Base-by-base conservation (phyloP, 2,797 vertebrate genomes). In the Psittacula echo region DNA sequence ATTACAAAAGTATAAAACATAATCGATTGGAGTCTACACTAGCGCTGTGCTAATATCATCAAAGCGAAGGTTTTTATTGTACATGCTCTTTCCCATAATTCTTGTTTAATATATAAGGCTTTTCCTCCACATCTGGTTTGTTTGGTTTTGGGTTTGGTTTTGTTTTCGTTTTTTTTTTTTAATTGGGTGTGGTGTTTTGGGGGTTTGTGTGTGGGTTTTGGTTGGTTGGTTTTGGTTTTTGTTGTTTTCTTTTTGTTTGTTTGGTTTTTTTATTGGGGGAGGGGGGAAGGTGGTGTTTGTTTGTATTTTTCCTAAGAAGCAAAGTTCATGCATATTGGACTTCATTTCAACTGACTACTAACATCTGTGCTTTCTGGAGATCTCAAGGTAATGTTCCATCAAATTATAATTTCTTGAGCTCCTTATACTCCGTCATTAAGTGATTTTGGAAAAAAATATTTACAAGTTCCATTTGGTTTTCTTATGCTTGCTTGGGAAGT, bases 391-490 rank as follows among this genome's bases (percentile, higher is more conserved):
- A 47, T 13, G 1, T 29, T 45, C 66, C 26, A 64, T 15, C 32
- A 34, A 90, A 65, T 18, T 7, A 47, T 48, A 74, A 74, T 68
- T 65, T 27, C 34, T 62, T 7, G 17, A 86, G 16, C 22, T 71
- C n/a, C 66, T 85, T 70, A 24, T 7, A 23, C 16, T 54, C n/a
- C 47, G 37, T 32, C 72, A 74, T 89, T 66, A 90, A 27, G 23
- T 53, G 47, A 45, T 66, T 67, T 21, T 16, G 64, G 81, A 80
- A 72, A 85, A 53, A 87, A 95, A 80, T 87, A 88, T 90, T 92
- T 82, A 56, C 1, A 0, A 67, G 48, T 73, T 58, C n/a, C 17
- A 4, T 74, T 85, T 80, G 27, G 12, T 23, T 92, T n/a, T 77
- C 13, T 6, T 39, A 23, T 5, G 26, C 15, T 66, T 79, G 7